phyloP scores from a whole-genome alignment of 2,113 vertebrate genomes.

The Aldabrachelys gigantea region DNA sequence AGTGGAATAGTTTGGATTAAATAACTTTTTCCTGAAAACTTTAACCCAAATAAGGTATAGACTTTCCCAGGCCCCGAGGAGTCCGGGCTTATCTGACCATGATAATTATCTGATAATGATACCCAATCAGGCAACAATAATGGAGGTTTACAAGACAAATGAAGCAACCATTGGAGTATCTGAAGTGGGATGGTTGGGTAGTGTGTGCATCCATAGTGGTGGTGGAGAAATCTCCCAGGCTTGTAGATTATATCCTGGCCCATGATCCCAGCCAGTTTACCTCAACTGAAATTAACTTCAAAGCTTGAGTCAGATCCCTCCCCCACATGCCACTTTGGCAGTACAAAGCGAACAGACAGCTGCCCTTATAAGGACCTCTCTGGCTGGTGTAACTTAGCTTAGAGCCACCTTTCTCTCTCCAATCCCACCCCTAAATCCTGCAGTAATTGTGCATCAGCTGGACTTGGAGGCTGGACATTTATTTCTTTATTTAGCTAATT shows the following conservation, averaged over 20 bases:
- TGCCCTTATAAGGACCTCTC: background rate
- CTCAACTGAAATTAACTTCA: background rate
- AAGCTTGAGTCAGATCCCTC: background rate
- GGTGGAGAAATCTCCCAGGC: background rate
- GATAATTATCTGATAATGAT: background rate
- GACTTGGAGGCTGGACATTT: background rate
- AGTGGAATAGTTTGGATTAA: background rate
- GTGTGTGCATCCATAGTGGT: background rate
- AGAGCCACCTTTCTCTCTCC: background rate
- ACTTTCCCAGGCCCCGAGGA: constrained; percentile 26
- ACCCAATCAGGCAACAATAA: background rate
- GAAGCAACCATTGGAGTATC: background rate
- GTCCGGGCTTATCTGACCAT: background rate
- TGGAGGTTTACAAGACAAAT: constrained; percentile 4
- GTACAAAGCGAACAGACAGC: background rate
- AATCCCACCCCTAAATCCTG: background rate
- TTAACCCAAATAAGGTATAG: background rate
- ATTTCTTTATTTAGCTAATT: background rate
- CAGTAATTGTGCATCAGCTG: background rate
- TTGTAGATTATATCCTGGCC: background rate
- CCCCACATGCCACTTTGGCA: background rate
- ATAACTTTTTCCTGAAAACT: background rate
- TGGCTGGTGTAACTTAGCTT: background rate
- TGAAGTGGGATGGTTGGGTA: background rate
- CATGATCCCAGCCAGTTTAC: background rate